Evolutionary conservation across 2,888 invertebrate species (phyloP).

Genomic region (Odontothrips loti): DNA sequence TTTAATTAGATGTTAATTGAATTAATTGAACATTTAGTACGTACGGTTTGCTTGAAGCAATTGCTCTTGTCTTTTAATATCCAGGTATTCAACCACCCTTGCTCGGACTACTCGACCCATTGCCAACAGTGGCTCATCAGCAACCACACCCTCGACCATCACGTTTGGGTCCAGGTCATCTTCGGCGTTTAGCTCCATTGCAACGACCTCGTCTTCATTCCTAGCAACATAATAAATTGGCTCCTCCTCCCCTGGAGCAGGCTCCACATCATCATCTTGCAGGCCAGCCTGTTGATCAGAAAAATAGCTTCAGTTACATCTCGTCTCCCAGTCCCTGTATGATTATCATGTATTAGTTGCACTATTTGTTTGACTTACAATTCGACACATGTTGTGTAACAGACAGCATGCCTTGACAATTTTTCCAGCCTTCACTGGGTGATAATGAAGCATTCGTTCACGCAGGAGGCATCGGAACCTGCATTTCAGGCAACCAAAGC

Average conservation of each 20-base stretch:
- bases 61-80: too few relatives aligned
- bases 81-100: too few relatives aligned
- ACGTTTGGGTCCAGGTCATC: neutral
- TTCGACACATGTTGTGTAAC: conserved; percentile 19
- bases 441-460: conserved; percentile 22
- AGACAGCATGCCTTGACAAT: neutral
- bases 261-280: neutral
- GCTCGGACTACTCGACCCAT: neutral
- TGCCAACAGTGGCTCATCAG: neutral
- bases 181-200: neutral
- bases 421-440: neutral
- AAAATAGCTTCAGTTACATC: too few relatives aligned
- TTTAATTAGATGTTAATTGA: too few relatives aligned
- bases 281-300: neutral
- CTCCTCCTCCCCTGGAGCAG: too few relatives aligned
- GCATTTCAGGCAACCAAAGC: conserved; percentile 15
- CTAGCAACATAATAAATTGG: neutral
- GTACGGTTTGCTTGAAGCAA: too few relatives aligned
- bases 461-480: conserved; percentile 16
- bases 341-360: neutral
- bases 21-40: too few relatives aligned
- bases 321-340: too few relatives aligned
- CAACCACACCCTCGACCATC: neutral
- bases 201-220: neutral
- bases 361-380: neutral